A percentile compares a stretch with the other conserved stretches of the same genome.
Evolutionary conservation across 2,113 vertebrate genomes (phyloP).

Genomic region (Lamprologus callipterus): DNA sequence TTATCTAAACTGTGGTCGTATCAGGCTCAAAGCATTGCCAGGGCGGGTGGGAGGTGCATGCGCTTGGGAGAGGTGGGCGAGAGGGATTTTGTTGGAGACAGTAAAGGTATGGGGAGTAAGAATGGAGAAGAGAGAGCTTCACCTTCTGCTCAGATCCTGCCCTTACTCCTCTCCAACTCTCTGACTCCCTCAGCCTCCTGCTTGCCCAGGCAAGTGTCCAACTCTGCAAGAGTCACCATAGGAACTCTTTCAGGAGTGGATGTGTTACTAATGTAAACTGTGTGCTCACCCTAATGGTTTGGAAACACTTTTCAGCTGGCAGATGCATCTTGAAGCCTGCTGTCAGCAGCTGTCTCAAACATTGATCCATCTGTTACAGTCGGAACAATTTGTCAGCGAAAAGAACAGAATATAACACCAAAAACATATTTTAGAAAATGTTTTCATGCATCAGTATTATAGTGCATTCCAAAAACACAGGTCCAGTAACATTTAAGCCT

Average conservation of each 20-base stretch:
- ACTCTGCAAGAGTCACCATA: not conserved
- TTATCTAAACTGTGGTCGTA: slow-evolving; percentile 57
- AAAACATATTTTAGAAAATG: not conserved
- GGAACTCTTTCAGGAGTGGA: not conserved
- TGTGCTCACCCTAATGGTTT: not conserved
- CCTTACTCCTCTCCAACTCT: not conserved
- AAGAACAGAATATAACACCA: not conserved
- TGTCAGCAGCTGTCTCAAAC: slow-evolving; percentile 1
- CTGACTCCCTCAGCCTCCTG: not conserved
- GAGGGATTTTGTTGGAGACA: not conserved
- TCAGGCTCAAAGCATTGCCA: slow-evolving; percentile 39
- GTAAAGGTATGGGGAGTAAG: slow-evolving; percentile 11
- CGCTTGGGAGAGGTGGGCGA: not conserved
- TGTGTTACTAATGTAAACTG: slow-evolving; percentile 25
- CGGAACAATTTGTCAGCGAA: not conserved
- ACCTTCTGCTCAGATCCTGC: not conserved
- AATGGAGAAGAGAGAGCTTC: not conserved
- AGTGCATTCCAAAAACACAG: not conserved
- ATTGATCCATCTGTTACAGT: not conserved
- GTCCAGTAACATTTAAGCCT: not conserved
- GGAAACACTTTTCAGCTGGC: slow-evolving; percentile 2
- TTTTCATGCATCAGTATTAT: not conserved
- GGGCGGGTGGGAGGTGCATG: not conserved
- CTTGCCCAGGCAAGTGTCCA: not conserved
- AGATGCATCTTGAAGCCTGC: not conserved